Conservation (phyloP, 2,888 invertebrate species). For the Drosophila niveifrons region DNA sequence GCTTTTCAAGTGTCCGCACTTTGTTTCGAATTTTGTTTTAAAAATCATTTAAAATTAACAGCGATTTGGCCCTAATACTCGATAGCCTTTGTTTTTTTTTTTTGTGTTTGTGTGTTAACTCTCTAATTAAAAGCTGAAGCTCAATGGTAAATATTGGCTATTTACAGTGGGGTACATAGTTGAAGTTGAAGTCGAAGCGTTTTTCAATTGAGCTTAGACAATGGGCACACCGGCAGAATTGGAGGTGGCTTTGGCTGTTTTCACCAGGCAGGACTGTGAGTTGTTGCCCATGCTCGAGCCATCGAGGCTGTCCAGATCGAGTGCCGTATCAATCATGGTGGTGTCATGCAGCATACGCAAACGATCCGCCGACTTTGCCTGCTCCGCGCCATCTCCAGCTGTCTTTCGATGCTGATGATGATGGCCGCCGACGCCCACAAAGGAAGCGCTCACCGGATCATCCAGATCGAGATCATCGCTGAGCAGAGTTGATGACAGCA, state of each 20-base stretch:
- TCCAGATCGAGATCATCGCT: conserved; percentile 85
- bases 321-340: conserved; percentile 95
- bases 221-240: conserved; percentile 52
- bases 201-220: conserved; percentile 50
- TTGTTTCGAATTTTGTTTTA: conserved; percentile 6
- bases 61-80: conserved; percentile 7
- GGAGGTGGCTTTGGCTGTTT: conserved; percentile 72
- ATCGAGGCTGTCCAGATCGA: conserved; percentile 94
- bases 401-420: conserved; percentile 48
- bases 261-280: conserved; percentile 89
- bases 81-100: conserved; percentile 19
- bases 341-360: conserved; percentile 93
- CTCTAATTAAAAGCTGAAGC: conserved; percentile 50
- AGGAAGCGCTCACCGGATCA: conserved; percentile 85
- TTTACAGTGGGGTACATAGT: conserved; percentile 36
- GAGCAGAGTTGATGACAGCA: conserved; percentile 83
- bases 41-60: conserved; percentile 29
- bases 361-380: conserved; percentile 87
- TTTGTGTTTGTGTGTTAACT: conserved; percentile 16
- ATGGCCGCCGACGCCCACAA: conserved; percentile 63
- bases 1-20: conserved; percentile 36
- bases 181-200: background rate
- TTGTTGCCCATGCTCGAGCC: conserved; percentile 90
- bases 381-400: conserved; percentile 67
- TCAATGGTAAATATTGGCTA: conserved; percentile 46